Base-by-base conservation (phyloP, 2,113 vertebrate genomes). In the Phalacrocorax brasilianus region DNA sequence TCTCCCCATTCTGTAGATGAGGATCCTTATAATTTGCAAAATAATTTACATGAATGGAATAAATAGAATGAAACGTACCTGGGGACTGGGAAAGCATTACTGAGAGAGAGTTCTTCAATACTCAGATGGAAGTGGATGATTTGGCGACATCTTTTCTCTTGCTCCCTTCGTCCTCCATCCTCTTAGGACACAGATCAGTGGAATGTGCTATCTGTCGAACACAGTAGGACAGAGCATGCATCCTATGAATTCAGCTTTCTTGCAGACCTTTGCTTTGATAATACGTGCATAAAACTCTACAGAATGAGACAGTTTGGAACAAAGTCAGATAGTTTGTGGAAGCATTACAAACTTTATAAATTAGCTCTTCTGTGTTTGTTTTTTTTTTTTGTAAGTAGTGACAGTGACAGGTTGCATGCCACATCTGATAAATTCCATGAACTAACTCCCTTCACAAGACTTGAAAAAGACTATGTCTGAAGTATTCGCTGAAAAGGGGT, bases 381-480 rank as follows among this genome's bases (percentile, higher is more conserved):
- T 89, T 74, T 97, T 74, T 97, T 97, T 97, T 97, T 91, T 92
- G 24, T 62, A 95, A 78, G 61, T 19, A 12, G 49, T 71, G 94
- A 91, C 95, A 95, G 86, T 91, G 89, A 96, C 75, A 89, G 55
- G 76, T 94, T 95, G 76, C 82, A 92, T 92, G 81, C 74, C 83
- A 71, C 80, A 70, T 95, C 75, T 94, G 62, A 96, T 68, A 94
- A 89, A 71, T 85, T 78, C 67, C 56, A 49, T 90, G 9, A 27
- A 42, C 22, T 86, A 76, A 35, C 76, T 84, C 63, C 70, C 42
- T 90, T 66, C 73, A 95, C 55, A 79, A 80, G 59, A 53, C 40
- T 70, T 62, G 47, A 50, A 44, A 62, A 93, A 82, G 72, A n/a
- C 42, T 72, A 8, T 66, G 12, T 42, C 66, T 72, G 47, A 94